Conservation (phyloP, 2,113 vertebrate species). For the Rallus limicola region DNA sequence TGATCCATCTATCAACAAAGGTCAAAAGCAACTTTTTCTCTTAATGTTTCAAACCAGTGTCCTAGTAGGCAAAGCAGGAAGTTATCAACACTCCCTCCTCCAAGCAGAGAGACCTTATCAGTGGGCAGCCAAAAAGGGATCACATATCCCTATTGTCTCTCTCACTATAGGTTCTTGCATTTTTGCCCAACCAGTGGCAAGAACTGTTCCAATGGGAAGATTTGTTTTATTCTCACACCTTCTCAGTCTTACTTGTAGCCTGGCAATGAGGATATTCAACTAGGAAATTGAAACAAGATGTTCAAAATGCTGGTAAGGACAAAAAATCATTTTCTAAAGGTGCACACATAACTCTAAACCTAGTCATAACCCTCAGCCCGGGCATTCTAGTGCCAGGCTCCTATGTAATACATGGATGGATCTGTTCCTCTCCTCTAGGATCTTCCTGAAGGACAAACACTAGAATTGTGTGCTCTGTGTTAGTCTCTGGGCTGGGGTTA, state of each 20-base stretch:
- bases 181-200: neutral
- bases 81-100: neutral
- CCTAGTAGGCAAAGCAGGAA: neutral
- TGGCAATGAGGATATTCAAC: neutral
- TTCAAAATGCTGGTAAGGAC: neutral
- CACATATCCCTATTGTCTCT: neutral
- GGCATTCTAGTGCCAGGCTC: neutral
- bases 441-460: neutral
- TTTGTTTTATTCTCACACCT: neutral
- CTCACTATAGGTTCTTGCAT: neutral
- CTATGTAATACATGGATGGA: neutral
- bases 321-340: neutral
- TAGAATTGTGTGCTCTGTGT: neutral
- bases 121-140: neutral
- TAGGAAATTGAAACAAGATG: neutral
- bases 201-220: neutral
- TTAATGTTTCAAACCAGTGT: neutral
- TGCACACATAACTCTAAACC: neutral
- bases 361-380: neutral
- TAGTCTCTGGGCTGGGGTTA: neutral
- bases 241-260: neutral
- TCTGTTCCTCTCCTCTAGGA: neutral
- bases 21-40: neutral
- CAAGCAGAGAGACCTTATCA: neutral
- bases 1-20: conserved; percentile 17